These are phyloP conservation scores for Drosophila niveifrons DNA, from an alignment of 2,888 invertebrate genomes.

Conservation along the genomic window DNA sequence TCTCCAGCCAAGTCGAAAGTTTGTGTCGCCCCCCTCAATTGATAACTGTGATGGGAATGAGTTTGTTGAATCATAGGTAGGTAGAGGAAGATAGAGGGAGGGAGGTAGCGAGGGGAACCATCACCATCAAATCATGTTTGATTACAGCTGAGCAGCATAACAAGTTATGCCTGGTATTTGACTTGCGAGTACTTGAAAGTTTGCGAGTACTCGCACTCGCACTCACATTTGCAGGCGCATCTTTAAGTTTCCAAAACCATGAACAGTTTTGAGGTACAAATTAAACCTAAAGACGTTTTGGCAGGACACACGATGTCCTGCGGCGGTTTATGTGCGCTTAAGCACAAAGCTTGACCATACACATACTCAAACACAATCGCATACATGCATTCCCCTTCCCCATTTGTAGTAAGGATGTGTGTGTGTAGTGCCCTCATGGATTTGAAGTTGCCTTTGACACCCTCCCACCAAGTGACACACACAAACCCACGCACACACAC, in stretches of 20 bases:
- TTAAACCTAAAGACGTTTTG: constrained; percentile 65
- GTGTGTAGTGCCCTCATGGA: constrained; percentile 20
- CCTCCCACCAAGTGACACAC: constrained; percentile 31
- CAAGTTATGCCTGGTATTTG: constrained; percentile 61
- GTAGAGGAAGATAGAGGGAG: too few relatives aligned
- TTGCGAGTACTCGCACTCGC: constrained; percentile 18
- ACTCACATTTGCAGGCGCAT: constrained; percentile 8
- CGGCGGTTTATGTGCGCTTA: constrained; percentile 80
- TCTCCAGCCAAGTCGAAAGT: constrained; percentile 30
- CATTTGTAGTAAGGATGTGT: constrained; percentile 1
- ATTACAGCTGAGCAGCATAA: constrained; percentile 77
- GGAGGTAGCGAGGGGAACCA: background rate
- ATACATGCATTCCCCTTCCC: constrained; percentile 2
- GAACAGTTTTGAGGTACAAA: constrained; percentile 58
- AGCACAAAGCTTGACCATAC: constrained; percentile 75
- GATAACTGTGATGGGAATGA: constrained; percentile 29
- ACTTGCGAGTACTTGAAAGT: constrained; percentile 21
- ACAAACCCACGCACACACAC: constrained; percentile 7
- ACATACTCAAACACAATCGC: constrained; percentile 35
- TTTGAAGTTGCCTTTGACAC: constrained; percentile 67
- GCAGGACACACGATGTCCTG: constrained; percentile 65
- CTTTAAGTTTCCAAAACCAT: constrained; percentile 57
- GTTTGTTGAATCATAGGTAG: too few relatives aligned
- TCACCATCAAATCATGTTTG: constrained; percentile 73
- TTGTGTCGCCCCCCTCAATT: constrained; percentile 31